phyloP scores from a whole-genome alignment of 2,797 vertebrate species.

The Gymnocypris eckloni region DNA sequence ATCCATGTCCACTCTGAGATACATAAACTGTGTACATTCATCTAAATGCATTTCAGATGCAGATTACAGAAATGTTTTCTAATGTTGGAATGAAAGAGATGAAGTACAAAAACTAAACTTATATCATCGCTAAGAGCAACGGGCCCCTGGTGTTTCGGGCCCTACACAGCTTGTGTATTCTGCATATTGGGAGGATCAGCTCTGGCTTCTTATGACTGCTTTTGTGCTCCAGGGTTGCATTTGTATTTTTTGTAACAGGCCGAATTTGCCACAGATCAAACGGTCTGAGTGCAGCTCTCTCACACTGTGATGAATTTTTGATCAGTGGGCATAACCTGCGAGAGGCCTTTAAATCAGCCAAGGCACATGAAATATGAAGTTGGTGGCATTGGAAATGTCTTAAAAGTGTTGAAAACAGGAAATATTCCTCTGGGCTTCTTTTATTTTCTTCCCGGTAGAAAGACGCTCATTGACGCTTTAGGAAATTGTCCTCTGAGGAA shows the following conservation, averaged over 20 bases:
- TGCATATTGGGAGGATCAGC: too few species aligned
- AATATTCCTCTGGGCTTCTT: conserved; percentile 65
- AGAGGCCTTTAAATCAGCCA: conserved; percentile 5
- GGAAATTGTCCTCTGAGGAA: conserved; percentile 70
- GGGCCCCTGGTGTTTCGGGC: too few species aligned
- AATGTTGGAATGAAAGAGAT: too few species aligned
- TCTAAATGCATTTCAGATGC: too few species aligned
- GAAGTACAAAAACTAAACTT: too few species aligned
- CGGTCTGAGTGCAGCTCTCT: not conserved
- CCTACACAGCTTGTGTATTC: too few species aligned
- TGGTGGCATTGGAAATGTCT: not conserved
- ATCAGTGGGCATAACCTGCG: conserved; percentile 33
- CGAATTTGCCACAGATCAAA: conserved; percentile 54
- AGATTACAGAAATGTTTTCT: too few species aligned
- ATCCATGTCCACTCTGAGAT: too few species aligned
- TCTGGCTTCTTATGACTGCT: not conserved
- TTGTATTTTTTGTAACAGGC: conserved; percentile 36
- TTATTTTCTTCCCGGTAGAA: conserved; percentile 75
- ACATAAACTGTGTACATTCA: too few species aligned
- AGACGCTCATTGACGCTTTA: conserved; percentile 76
- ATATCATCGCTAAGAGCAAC: too few species aligned
- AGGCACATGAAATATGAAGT: conserved; percentile 30
- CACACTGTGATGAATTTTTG: conserved; percentile 47
- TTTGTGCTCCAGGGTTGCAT: not conserved
- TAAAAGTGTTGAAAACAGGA: conserved; percentile 59